phyloP scores from a whole-genome alignment of 2,888 invertebrate genomes.

The Drosophila longiperda region DNA sequence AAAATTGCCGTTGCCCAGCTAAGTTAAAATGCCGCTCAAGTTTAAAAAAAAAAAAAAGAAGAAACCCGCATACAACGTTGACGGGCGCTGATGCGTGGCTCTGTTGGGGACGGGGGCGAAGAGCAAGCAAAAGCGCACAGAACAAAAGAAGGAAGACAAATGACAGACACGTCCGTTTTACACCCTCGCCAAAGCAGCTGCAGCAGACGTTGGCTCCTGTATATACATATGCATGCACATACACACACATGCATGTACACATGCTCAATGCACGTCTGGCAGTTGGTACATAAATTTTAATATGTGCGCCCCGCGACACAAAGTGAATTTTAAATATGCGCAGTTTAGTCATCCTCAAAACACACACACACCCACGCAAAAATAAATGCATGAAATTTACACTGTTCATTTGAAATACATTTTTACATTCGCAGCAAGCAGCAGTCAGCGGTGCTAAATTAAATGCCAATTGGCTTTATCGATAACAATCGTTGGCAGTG shows the following conservation, averaged over 20 bases:
- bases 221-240: slow-evolving; percentile 16
- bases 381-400: neutral
- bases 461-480: slow-evolving; percentile 50
- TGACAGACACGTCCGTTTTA: slow-evolving; percentile 73
- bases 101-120: neutral
- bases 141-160: slow-evolving; percentile 64
- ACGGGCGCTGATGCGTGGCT: slow-evolving; percentile 53
- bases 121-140: slow-evolving; percentile 37
- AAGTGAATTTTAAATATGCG: slow-evolving; percentile 66
- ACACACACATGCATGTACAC: slow-evolving; percentile 11
- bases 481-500: slow-evolving; percentile 37
- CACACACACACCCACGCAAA: slow-evolving; percentile 9
- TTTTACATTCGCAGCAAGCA: slow-evolving; percentile 22
- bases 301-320: slow-evolving; percentile 43
- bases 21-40: slow-evolving; percentile 38
- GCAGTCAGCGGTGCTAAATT: slow-evolving; percentile 39
- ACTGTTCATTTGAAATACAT: slow-evolving; percentile 20
- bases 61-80: slow-evolving; percentile 10
- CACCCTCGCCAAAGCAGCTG: slow-evolving; percentile 50
- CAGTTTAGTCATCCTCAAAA: slow-evolving; percentile 51
- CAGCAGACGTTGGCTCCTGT: slow-evolving; percentile 46
- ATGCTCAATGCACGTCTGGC: slow-evolving; percentile 52
- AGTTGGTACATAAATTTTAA: slow-evolving; percentile 49
- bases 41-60: slow-evolving; percentile 20
- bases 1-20: slow-evolving; percentile 38